Evolutionary conservation across 2,888 invertebrate species (phyloP), one percentile per base, ranked within the genome.

Genomic region (Xestia rhomboidea): DNA sequence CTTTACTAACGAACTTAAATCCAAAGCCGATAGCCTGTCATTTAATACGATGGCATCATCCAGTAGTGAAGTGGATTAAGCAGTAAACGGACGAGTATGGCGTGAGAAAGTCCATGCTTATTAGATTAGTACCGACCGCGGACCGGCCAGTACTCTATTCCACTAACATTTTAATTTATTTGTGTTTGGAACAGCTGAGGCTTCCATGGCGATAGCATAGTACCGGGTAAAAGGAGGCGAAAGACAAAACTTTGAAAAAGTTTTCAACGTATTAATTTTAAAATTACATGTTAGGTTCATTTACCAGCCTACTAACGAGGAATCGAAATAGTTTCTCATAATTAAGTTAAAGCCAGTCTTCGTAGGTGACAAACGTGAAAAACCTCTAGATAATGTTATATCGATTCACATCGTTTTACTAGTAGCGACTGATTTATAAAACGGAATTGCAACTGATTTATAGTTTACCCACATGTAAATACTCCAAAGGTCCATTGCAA

Each of bases 11-110:
- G 60, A 79, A 82, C 54, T 41, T 73, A 64, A 82, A 67, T 71
- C 63, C 67, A 67, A 77, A 77, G 63, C 73, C 62, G 62, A 69
- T 74, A 74, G 68, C 54, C 62, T n/a, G 66, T 60, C 68, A 64
- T 76, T 68, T 68, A 83, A 70, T 74, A 69, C 38, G 76, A 62
- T 81, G 81, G 76, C 79, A 82, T 84, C 79, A 84, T 79, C 81
- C 81, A 68, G 57, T 68, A 60, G 41, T 73, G 51, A 24, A 81
- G 77, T 78, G 75, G 81, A 77, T 79, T 85, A 77, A 63, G 72
- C 44, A 66, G 75, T 78, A 83, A 88, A 77, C 78, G 84, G 81
- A 80, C 80, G 27, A 71, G 49, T 68, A 69, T 75, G 63, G 73
- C 77, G 80, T 85, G 77, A 67, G 72, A 76, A 71, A 78, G 46